phyloP scores from a whole-genome alignment of 2,797 vertebrate species.

The Bradypodion pumilum region DNA sequence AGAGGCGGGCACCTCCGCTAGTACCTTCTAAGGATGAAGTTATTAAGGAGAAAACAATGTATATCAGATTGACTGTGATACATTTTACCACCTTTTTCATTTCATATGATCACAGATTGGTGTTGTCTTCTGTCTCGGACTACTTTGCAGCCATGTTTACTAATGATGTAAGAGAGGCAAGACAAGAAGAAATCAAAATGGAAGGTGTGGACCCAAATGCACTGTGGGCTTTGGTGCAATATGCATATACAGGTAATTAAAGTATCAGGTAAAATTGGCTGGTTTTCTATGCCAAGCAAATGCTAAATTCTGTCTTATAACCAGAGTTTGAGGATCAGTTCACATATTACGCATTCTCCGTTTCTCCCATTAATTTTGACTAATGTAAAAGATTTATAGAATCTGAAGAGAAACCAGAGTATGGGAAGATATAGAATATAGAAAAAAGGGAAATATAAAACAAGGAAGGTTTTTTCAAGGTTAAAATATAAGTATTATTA shows the following conservation, averaged over 20 bases:
- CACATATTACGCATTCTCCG: not conserved
- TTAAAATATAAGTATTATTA: too few species aligned
- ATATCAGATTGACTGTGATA: conserved; percentile 32
- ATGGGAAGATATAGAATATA: too few species aligned
- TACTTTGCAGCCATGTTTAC: conserved; percentile 99
- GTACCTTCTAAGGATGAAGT: conserved; percentile 53
- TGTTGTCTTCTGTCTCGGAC: conserved; percentile 97
- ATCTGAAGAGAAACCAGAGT: too few species aligned
- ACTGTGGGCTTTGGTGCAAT: conserved; percentile 94
- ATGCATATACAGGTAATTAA: conserved; percentile 93
- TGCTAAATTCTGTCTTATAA: conserved; percentile 21
- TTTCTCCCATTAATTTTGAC: not conserved
- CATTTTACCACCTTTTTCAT: conserved; percentile 11
- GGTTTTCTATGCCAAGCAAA: conserved; percentile 19
- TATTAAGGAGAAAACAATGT: conserved; percentile 56
- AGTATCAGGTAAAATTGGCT: not conserved
- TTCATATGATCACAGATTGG: conserved; percentile 78
- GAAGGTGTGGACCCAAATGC: conserved; percentile 96
- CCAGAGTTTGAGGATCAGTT: conserved; percentile 3
- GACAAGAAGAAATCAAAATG: conserved; percentile 98
- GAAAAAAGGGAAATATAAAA: too few species aligned
- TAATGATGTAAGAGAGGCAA: conserved; percentile 94
- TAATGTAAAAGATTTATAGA: too few species aligned
- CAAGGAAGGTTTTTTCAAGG: too few species aligned
- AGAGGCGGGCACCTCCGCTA: too few species aligned